A percentile compares a stretch with the other conserved stretches of the same genome.
phyloP scores from a whole-genome alignment of 2,888 invertebrate species.

The Caenorhabditis uteleia region DNA sequence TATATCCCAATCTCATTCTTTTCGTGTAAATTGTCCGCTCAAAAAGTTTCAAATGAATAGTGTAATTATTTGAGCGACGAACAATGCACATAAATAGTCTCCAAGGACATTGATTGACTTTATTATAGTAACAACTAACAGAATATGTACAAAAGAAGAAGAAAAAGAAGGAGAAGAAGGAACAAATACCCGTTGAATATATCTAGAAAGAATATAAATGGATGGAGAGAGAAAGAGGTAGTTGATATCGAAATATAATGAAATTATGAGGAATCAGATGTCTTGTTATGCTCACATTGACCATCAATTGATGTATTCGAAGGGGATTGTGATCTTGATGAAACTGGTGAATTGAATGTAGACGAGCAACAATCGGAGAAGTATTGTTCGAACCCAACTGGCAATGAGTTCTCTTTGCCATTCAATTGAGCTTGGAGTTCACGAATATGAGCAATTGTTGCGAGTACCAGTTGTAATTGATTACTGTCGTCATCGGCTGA shows the following conservation, averaged over 20 bases:
- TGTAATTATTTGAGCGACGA: too few species aligned
- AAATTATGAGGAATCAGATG: neutral
- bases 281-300: neutral
- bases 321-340: too few species aligned
- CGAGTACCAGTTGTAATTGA: conserved; percentile 45
- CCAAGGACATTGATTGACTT: too few species aligned
- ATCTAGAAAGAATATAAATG: too few species aligned
- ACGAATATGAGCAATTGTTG: conserved; percentile 49
- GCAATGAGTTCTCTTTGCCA: conserved; percentile 40
- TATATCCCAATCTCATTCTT: too few species aligned
- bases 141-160: too few species aligned
- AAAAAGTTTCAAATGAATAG: too few species aligned
- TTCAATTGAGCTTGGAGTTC: conserved; percentile 43
- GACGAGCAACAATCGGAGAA: conserved; percentile 17
- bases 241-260: neutral
- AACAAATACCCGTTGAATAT: neutral
- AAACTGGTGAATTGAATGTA: conserved; percentile 13
- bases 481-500: conserved; percentile 38
- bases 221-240: neutral
- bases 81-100: too few species aligned
- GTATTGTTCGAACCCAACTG: conserved; percentile 33
- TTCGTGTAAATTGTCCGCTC: too few species aligned
- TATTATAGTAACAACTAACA: too few species aligned
- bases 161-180: too few species aligned
- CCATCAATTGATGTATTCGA: conserved; percentile 6